Evolutionary conservation across 2,113 vertebrate genomes (phyloP).

Genomic region (Catharus bicknelli): DNA sequence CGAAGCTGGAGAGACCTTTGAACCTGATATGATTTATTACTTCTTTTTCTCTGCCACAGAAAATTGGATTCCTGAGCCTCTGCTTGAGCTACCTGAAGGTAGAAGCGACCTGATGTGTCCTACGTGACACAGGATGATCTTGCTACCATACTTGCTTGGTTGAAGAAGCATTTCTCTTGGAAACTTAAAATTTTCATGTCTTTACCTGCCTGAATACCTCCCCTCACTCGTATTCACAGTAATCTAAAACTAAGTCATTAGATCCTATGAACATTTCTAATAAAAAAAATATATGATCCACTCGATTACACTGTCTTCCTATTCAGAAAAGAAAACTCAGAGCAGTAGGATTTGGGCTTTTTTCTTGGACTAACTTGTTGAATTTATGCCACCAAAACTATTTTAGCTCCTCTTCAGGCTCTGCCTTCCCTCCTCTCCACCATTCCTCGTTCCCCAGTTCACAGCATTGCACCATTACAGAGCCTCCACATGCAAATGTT

Average conservation of each 20-base stretch:
- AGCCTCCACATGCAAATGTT: not conserved
- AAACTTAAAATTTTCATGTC: not conserved
- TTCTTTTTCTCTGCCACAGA: not conserved
- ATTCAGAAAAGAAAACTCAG: not conserved
- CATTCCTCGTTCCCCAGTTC: not conserved
- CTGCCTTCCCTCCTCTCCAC: not conserved
- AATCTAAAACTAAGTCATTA: not conserved
- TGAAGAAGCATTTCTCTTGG: not conserved
- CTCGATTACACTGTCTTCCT: not conserved
- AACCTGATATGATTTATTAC: not conserved
- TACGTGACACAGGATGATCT: accelerated
- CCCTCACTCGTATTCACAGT: not conserved
- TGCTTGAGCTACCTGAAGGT: not conserved
- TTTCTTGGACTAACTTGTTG: not conserved
- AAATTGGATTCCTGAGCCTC: not conserved
- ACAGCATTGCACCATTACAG: not conserved
- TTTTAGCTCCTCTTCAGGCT: not conserved
- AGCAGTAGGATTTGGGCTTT: not conserved
- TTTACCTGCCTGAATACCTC: not conserved
- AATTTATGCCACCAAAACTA: not conserved
- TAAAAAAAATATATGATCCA: not conserved
- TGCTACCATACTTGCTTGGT: accelerated
- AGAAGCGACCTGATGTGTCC: not conserved
- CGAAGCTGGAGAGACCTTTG: not conserved
- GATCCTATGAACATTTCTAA: not conserved